Evolutionary conservation across 2,888 invertebrate genomes (phyloP).

Genomic region (Xylocampa areola): DNA sequence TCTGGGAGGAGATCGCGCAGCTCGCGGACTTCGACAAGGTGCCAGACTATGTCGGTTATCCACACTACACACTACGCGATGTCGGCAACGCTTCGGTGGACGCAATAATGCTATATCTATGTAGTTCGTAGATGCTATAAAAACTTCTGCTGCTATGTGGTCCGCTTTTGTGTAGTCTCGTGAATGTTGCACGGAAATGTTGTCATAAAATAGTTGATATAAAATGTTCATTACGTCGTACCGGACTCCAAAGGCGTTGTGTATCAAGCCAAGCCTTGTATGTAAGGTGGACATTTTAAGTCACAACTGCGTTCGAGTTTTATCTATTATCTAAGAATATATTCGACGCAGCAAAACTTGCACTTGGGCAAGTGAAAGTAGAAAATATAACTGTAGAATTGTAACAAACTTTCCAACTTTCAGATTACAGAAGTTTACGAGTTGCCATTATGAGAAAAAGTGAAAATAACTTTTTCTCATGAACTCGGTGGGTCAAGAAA

Average conservation of each 20-base stretch:
- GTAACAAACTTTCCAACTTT: slow-evolving; percentile 46
- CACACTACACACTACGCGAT: slow-evolving; percentile 67
- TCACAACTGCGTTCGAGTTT: too few relatives aligned
- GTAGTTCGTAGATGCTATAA: slow-evolving; percentile 49
- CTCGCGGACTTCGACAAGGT: slow-evolving; percentile 97
- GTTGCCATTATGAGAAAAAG: slow-evolving; percentile 36
- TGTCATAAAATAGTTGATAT: too few relatives aligned
- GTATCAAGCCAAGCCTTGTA: too few relatives aligned
- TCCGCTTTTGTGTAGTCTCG: slow-evolving; percentile 48
- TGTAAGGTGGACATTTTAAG: too few relatives aligned
- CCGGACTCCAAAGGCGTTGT: too few relatives aligned
- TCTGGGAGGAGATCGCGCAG: slow-evolving; percentile 96
- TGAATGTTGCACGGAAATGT: slow-evolving; percentile 39
- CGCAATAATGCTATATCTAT: slow-evolving; percentile 62
- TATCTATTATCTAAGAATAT: too few relatives aligned
- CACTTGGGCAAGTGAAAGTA: too few relatives aligned
- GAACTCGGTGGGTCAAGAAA: slow-evolving; percentile 20
- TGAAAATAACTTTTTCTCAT: slow-evolving; percentile 15
- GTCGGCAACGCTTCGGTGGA: slow-evolving; percentile 67
- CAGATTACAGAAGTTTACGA: slow-evolving; percentile 45
- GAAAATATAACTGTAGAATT: too few relatives aligned
- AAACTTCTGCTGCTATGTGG: slow-evolving; percentile 21
- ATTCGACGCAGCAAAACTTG: too few relatives aligned
- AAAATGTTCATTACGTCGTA: too few relatives aligned
- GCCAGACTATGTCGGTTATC: slow-evolving; percentile 89